A percentile compares a stretch with the other conserved stretches of the same genome.
These are phyloP conservation scores for Dipodomys ordii DNA, from an alignment of 2,113 vertebrate genomes.

Conservation along the genomic window DNA sequence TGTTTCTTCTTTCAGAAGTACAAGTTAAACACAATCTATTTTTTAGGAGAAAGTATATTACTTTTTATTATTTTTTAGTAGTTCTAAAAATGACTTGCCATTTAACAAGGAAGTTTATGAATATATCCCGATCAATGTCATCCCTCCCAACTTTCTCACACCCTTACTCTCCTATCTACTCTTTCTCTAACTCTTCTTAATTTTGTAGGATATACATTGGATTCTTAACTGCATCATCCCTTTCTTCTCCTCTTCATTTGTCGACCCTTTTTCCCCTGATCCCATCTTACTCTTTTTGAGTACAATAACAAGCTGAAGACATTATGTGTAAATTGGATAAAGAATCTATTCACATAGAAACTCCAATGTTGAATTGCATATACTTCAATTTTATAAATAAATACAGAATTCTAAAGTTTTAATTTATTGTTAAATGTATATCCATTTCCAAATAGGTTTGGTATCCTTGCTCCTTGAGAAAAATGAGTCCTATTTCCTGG, in stretches of 20 bases:
- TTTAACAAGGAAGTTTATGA: too few species aligned
- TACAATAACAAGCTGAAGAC: neutral
- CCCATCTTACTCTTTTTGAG: too few species aligned
- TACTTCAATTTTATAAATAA: neutral
- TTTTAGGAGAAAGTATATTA: neutral
- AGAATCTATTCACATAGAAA: conserved; percentile 19
- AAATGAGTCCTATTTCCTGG: neutral
- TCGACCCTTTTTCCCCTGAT: too few species aligned
- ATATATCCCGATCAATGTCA: too few species aligned
- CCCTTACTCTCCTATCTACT: too few species aligned
- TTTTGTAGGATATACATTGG: too few species aligned
- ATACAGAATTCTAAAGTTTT: neutral
- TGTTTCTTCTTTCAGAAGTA: conserved; percentile 1
- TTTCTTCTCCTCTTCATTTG: too few species aligned
- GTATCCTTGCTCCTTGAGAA: neutral
- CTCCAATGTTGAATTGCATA: neutral
- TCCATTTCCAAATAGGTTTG: neutral
- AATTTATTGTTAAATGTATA: neutral
- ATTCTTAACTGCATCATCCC: too few species aligned
- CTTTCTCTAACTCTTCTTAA: too few species aligned
- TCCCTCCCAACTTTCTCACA: too few species aligned
- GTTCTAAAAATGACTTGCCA: too few species aligned
- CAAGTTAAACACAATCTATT: neutral
- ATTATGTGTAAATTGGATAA: neutral
- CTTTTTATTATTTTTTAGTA: too few species aligned